These are phyloP conservation scores for Dryobota labecula DNA, from an alignment of 2,888 invertebrate species.

Conservation along the genomic window DNA sequence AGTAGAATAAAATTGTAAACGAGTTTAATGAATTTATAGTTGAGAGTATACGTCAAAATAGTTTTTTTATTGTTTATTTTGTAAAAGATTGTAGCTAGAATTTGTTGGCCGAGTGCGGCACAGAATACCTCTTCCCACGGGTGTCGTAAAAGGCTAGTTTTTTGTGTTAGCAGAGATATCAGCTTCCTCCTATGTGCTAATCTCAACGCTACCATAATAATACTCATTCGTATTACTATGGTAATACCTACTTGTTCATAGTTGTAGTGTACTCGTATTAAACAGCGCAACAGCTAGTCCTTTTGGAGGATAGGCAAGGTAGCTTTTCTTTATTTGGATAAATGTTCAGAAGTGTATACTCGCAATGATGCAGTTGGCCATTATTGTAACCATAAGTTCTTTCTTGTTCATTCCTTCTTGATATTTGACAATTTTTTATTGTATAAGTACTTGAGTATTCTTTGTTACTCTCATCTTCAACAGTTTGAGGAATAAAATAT, in stretches of 20 bases:
- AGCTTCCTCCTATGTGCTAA: neutral
- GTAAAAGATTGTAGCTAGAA: conserved; percentile 25
- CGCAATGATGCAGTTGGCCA: neutral
- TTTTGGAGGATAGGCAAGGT: neutral
- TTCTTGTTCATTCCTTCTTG: neutral
- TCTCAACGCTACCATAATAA: neutral
- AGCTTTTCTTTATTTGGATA: neutral
- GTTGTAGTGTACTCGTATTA: neutral
- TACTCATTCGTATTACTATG: neutral
- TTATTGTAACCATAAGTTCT: neutral
- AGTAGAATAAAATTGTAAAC: conserved; percentile 57
- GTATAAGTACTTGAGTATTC: neutral
- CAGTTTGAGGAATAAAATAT: conserved; percentile 1
- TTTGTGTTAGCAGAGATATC: conserved; percentile 7
- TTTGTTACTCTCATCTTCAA: neutral
- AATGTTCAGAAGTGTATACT: neutral
- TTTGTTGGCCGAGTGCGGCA: conserved; percentile 6
- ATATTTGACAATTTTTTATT: neutral
- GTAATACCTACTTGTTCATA: neutral
- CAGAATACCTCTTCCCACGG: conserved; percentile 23
- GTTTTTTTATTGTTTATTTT: conserved; percentile 48
- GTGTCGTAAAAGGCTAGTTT: conserved; percentile 20
- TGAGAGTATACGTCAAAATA: conserved; percentile 45
- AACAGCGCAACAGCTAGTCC: neutral
- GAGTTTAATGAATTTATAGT: conserved; percentile 51